Evolutionary conservation across 2,113 vertebrate species (phyloP), one percentile per base, ranked within the genome.

Genomic region (Maccullochella peelii): DNA sequence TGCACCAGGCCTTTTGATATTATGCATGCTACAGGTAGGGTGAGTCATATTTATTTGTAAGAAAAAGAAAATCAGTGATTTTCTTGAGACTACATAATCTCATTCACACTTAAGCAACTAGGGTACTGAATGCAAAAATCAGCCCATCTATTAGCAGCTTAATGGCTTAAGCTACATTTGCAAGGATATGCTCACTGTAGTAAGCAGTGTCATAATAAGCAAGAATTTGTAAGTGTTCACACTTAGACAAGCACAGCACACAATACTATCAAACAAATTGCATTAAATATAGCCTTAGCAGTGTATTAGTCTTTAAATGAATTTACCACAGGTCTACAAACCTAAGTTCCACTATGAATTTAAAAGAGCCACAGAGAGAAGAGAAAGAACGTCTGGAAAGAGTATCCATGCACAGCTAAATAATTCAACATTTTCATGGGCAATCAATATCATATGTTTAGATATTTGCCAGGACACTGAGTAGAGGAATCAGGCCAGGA

Each of bases 241-340:
- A 36, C 54, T 47, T 52, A 47, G 25, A 40, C 27, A 62, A 55
- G 27, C 40, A 23, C 10, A 21, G 47, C n/a, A 57, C 15, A 15
- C 52, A 49, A 50, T 58, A 33, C 55, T 40, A 63, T 55, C 47
- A 50, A 55, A 74, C 23, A 59, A 59, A 70, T 33, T 40, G 14
- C 27, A 68, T 71, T 38, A 27, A 77, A 67, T 40, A 21, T 1
- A 38, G 15, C 8, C 12, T 58, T 67, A 55, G 36, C 71, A 33
- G 66, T 16, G 65, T 44, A 21, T 77, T 36, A 76, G 18, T 8
- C 8, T 83, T 72, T 73, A 57, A 77, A 10, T 75, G 5, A 70
- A 82, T 82, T 66, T 18, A 78, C 66, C 67, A 75, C 52, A 75
- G 86, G 72, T 88, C 78, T 61, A 14, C 54, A 69, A 40, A 77